A percentile compares a stretch with the other conserved stretches of the same genome.
phyloP scores from a whole-genome alignment of 2,888 invertebrate species.

The Apamea monoglypha region DNA sequence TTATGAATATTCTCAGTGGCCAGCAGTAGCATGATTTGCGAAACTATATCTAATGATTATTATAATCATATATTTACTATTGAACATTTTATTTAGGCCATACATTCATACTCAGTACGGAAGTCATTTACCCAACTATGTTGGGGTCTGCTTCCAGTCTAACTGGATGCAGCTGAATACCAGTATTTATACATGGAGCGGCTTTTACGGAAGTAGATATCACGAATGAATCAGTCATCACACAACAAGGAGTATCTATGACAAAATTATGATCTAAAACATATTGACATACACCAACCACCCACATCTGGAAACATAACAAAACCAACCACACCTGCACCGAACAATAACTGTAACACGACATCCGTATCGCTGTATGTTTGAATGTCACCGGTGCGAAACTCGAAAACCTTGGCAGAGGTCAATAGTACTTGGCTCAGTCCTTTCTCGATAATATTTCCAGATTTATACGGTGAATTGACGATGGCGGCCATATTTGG shows the following conservation, averaged over 20 bases:
- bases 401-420: slow-evolving; percentile 80
- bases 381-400: slow-evolving; percentile 75
- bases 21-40: background rate
- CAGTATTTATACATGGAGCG: background rate
- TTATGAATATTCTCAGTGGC: background rate
- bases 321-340: slow-evolving; percentile 13
- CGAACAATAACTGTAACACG: slow-evolving; percentile 59
- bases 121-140: background rate
- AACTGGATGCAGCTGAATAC: background rate
- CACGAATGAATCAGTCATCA: background rate
- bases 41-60: background rate
- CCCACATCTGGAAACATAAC: slow-evolving; percentile 11
- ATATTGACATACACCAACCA: slow-evolving; percentile 23
- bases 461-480: slow-evolving; percentile 53
- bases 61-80: background rate
- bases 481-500: slow-evolving; percentile 35
- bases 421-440: slow-evolving; percentile 73
- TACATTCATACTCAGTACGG: background rate
- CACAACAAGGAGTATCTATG: background rate
- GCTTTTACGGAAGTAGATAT: slow-evolving; percentile 20
- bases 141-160: too few relatives aligned
- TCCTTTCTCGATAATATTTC: slow-evolving; percentile 72
- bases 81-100: background rate
- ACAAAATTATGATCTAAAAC: background rate
- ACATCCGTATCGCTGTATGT: slow-evolving; percentile 78